Evolutionary conservation across 2,888 invertebrate species (phyloP).

Genomic region (Itoplectis maculator): DNA sequence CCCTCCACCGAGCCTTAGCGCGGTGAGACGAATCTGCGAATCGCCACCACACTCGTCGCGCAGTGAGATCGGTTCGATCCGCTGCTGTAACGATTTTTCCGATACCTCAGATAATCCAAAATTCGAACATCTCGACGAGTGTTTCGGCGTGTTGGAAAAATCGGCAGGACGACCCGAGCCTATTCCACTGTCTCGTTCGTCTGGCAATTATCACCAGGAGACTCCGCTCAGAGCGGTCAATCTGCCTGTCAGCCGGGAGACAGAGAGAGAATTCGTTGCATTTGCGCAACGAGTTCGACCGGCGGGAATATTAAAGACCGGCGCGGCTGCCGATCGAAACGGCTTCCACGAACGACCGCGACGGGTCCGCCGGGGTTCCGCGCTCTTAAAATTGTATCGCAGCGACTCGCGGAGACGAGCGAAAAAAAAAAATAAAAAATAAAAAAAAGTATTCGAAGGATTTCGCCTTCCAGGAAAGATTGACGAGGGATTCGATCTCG

Average conservation of each 20-base stretch:
- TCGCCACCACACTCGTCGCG: no score
- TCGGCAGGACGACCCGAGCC: no score
- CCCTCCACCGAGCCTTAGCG: no score
- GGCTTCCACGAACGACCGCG: neutral
- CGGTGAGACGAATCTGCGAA: neutral
- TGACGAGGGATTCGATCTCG: neutral
- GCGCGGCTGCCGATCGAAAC: neutral
- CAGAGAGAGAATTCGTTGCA: conserved; percentile 30
- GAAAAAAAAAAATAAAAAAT: conserved; percentile 33
- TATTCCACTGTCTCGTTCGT: no score
- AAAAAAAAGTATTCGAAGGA: conserved; percentile 13
- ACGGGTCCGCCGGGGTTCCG: neutral
- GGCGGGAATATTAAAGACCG: neutral
- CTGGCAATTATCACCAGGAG: no score
- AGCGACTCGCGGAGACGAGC: neutral
- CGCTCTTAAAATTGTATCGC: neutral
- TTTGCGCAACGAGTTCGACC: neutral
- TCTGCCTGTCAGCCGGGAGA: neutral
- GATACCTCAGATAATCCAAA: no score
- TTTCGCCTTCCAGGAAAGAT: conserved; percentile 17
- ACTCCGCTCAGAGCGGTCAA: no score
- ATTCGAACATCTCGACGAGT: no score
- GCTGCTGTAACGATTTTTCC: no score
- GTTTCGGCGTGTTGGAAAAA: no score
- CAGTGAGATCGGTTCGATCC: no score